A percentile compares a stretch with the other conserved stretches of the same genome.
phyloP scores from a whole-genome alignment of 2,797 vertebrate genomes.

The Tokudaia tokunoshimensis region DNA sequence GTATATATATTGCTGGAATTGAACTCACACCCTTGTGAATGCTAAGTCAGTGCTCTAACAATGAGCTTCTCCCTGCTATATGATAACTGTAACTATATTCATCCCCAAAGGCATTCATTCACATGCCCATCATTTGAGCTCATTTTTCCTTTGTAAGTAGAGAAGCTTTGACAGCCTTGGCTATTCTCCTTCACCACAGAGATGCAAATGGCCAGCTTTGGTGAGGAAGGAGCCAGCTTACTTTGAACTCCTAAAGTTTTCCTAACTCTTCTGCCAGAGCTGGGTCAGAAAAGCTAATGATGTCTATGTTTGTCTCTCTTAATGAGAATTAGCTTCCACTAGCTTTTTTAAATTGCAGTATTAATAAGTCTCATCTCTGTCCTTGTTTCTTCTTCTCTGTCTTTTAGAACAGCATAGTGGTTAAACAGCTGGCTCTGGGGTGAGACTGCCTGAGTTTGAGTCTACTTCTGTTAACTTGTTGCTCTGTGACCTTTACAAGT shows the following conservation, averaged over 20 bases:
- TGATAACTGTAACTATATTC: slow-evolving; percentile 13
- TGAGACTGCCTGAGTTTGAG: neutral
- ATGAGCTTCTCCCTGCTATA: neutral
- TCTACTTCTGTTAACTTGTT: neutral
- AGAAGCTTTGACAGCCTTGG: neutral
- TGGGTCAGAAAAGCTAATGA: neutral
- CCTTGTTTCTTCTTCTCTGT: neutral
- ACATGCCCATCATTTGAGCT: neutral
- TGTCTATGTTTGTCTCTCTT: neutral
- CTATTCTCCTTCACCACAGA: neutral
- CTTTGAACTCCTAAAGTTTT: neutral
- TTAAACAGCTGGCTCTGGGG: neutral
- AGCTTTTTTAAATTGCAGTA: neutral
- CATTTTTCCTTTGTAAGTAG: neutral
- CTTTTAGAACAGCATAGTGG: neutral
- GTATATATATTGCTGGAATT: neutral
- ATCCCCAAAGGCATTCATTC: neutral
- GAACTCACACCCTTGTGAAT: too few relatives aligned
- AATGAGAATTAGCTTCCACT: neutral
- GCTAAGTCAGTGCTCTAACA: neutral
- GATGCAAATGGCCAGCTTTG: neutral
- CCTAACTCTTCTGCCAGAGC: neutral
- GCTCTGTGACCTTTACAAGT: neutral
- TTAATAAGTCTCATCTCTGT: neutral
- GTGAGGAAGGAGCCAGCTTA: neutral